Evolutionary conservation across 2,888 invertebrate genomes (phyloP), one percentile per base, ranked within the genome.

Genomic region (Plebejus anna): DNA sequence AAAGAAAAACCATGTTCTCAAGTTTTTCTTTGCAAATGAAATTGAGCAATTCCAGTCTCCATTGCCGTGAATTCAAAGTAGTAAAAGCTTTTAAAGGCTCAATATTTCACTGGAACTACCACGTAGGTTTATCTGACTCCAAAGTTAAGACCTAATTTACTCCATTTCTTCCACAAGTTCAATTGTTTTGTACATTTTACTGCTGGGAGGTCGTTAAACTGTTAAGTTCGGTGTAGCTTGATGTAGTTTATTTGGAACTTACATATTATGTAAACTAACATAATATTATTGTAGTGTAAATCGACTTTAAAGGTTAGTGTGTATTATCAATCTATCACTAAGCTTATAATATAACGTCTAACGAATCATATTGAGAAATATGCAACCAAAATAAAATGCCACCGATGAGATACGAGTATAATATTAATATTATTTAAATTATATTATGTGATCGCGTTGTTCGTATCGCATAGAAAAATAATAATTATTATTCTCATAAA

Each of bases 51-150:
- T 71, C 16, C 28, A 71, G 71, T 42, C 42, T 71, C 71, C 71
- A 71, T 42, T 42, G 42, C 71, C 38, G 42, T 71, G 71, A 71
- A 71, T 71, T 42, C 71, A 71, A 71, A 71, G 71, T 71, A 71
- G 38, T 71, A 71, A 71, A 71, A 71, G 71, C 71, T 71, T 42
- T 71, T 71, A 71, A 71, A 71, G 71, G 71, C 71, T 71, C 71
- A 71, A 71, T 71, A 71, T 71, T 71, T 71, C 42, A 71, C 42
- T 71, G 38, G 42, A 38, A 71, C 71, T 71, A 71, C 42, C 71
- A 42, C 71, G 42, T 42, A 42, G 71, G 71, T 71, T 71, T 71
- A 71, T 38, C 42, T 22, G 22, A 71, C 71, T 71, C 42, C 42
- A 42, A 71, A 71, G 71, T 71, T 42, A 71, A 71, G 71, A 71